Conservation (phyloP, 2,113 vertebrate species). For the Lycocorax pyrrhopterus region DNA sequence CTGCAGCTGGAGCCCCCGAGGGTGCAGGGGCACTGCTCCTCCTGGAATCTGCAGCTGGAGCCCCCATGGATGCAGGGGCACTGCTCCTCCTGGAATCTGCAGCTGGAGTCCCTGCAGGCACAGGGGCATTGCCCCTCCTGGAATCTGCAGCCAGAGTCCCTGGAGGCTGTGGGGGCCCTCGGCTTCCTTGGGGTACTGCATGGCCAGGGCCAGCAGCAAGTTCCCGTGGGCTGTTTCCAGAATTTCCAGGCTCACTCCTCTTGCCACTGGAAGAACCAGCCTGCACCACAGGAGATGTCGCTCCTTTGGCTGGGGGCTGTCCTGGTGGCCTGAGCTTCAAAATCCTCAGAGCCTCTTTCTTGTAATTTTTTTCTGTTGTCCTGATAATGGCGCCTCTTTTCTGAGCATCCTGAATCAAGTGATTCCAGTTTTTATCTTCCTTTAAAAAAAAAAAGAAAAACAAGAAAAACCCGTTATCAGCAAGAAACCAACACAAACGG, state of each 20-base stretch:
- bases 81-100: neutral
- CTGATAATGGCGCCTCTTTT: conserved; percentile 74
- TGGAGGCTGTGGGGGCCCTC: neutral
- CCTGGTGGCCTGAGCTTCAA: conserved; percentile 66
- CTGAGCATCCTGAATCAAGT: conserved; percentile 80
- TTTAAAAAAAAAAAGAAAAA: neutral
- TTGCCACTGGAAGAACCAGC: neutral
- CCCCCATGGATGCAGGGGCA: rapidly evolving
- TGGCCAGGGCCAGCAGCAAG: neutral
- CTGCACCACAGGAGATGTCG: neutral
- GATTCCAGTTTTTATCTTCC: conserved; percentile 82
- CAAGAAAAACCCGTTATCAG: neutral
- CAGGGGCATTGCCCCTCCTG: neutral
- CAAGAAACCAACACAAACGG: neutral
- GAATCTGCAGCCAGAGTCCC: neutral
- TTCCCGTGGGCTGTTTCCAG: neutral
- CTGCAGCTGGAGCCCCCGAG: neutral
- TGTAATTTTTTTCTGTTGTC: conserved; percentile 69
- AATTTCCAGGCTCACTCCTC: neutral
- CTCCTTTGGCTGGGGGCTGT: neutral
- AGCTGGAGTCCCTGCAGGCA: neutral
- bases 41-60: neutral
- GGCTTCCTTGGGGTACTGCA: neutral
- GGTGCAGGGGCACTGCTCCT: neutral
- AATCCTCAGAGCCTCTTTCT: conserved; percentile 66